phyloP scores from a whole-genome alignment of 2,888 invertebrate species.

The Phorcus lineatus region DNA sequence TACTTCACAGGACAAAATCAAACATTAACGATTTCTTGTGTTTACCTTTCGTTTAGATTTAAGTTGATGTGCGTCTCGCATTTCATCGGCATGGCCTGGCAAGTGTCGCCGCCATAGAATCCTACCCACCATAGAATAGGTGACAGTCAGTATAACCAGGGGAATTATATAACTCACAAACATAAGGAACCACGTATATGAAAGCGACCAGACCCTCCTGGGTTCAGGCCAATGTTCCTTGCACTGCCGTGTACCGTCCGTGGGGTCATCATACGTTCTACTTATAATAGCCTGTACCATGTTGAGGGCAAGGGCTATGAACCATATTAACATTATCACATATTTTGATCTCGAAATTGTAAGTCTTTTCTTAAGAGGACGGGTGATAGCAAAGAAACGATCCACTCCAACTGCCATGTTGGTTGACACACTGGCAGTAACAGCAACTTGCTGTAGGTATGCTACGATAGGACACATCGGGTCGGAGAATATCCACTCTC shows the following conservation, averaged over 20 bases:
- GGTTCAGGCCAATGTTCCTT: conserved; percentile 67
- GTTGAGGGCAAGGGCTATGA: conserved; percentile 72
- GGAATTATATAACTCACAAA: conserved; percentile 73
- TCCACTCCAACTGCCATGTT: conserved; percentile 77
- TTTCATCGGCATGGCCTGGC: conserved; percentile 76
- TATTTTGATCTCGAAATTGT: conserved; percentile 73
- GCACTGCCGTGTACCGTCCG: conserved; percentile 47
- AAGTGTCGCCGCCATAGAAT: conserved; percentile 75
- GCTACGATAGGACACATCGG: conserved; percentile 77
- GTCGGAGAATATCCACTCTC: conserved; percentile 76
- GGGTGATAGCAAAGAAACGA: conserved; percentile 71
- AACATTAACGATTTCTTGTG: too few relatives aligned
- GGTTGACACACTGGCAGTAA: conserved; percentile 76
- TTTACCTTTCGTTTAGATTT: conserved; percentile 76
- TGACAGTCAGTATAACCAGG: conserved; percentile 74
- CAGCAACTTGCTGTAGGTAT: conserved; percentile 77
- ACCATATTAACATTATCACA: conserved; percentile 76
- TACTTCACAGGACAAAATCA: too few relatives aligned
- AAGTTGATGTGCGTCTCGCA: conserved; percentile 75
- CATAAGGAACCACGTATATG: conserved; percentile 66
- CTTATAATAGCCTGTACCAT: conserved; percentile 74
- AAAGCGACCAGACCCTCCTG: conserved; percentile 34
- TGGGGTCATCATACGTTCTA: conserved; percentile 37
- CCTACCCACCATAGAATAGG: conserved; percentile 76
- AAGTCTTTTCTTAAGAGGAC: conserved; percentile 72